phyloP scores from a whole-genome alignment of 1,140 invertebrate genomes.

The Diorhabda elongata region DNA sequence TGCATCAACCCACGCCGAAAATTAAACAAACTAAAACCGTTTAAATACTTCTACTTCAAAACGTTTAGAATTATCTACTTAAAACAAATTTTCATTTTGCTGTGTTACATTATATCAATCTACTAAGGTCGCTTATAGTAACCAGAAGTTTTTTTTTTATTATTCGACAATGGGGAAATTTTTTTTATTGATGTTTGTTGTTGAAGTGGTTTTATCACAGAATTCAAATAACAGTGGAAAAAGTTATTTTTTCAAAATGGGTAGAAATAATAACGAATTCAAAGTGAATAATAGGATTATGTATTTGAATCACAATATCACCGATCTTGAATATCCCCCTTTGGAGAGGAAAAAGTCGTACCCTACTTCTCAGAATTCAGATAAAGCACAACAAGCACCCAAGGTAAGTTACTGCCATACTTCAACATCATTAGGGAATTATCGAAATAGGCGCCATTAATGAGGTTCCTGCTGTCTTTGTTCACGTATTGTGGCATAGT shows the following conservation, averaged over 20 bases:
- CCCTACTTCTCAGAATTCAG: conserved; percentile 11
- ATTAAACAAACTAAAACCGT: no score
- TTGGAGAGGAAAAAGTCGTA: conserved; percentile 10
- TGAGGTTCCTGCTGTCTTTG: background rate
- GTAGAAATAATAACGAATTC: conserved; percentile 26
- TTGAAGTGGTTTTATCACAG: background rate
- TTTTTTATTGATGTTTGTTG: background rate
- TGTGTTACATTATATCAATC: background rate
- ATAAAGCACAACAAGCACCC: background rate
- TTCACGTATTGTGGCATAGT: background rate
- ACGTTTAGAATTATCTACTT: background rate
- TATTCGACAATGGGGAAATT: background rate
- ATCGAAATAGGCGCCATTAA: background rate
- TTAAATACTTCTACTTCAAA: no score
- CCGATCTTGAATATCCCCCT: conserved; percentile 20
- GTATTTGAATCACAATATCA: conserved; percentile 30
- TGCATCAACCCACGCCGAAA: no score
- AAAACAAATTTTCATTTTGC: background rate
- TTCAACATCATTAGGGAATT: background rate
- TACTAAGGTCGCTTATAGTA: background rate
- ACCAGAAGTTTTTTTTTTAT: background rate
- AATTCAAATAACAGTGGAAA: conserved; percentile 21
- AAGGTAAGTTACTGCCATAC: background rate
- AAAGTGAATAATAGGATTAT: conserved; percentile 25
- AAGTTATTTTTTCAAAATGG: conserved; percentile 28